Evolutionary conservation across 2,797 vertebrate genomes (phyloP).

Genomic region (Sebastes vulpes): DNA sequence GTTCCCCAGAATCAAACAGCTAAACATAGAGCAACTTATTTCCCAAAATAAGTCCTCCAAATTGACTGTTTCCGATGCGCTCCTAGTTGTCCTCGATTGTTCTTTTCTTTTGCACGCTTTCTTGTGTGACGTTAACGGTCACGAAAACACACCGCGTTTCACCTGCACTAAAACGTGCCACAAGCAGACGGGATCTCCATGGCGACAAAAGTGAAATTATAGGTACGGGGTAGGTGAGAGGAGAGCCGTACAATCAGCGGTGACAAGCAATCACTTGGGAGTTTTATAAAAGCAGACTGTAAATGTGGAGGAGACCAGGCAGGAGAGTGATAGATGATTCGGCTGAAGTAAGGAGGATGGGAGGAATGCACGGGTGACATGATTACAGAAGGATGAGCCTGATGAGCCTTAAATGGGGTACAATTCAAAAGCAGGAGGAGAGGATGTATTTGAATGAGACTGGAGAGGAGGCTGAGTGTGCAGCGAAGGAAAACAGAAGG

Average conservation of each 20-base stretch:
- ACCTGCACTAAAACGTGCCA: constrained; percentile 33
- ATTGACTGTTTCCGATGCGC: background rate
- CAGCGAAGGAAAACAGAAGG: constrained; percentile 48
- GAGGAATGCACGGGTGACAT: constrained; percentile 49
- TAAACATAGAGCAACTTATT: constrained; percentile 11
- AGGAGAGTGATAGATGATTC: constrained; percentile 52
- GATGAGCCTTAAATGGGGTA: constrained; percentile 59
- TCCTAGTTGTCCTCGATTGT: constrained; percentile 28
- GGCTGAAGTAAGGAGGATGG: constrained; percentile 24
- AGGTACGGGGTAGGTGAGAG: constrained; percentile 34
- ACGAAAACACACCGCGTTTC: constrained; percentile 20
- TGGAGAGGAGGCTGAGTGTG: constrained; percentile 39
- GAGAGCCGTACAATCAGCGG: constrained; percentile 65
- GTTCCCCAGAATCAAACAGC: constrained; percentile 4
- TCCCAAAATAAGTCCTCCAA: constrained; percentile 34
- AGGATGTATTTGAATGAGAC: constrained; percentile 29
- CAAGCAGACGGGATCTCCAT: constrained; percentile 47
- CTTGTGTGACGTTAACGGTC: constrained; percentile 23
- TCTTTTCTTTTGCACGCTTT: constrained; percentile 13
- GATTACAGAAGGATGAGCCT: constrained; percentile 65
- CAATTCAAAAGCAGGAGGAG: constrained; percentile 46
- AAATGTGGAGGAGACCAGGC: constrained; percentile 32
- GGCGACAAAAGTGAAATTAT: constrained; percentile 64
- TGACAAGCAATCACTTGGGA: constrained; percentile 74
- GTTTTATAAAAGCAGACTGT: constrained; percentile 54